Conservation (phyloP, 2,888 invertebrate genomes). For the Odontothrips loti region DNA sequence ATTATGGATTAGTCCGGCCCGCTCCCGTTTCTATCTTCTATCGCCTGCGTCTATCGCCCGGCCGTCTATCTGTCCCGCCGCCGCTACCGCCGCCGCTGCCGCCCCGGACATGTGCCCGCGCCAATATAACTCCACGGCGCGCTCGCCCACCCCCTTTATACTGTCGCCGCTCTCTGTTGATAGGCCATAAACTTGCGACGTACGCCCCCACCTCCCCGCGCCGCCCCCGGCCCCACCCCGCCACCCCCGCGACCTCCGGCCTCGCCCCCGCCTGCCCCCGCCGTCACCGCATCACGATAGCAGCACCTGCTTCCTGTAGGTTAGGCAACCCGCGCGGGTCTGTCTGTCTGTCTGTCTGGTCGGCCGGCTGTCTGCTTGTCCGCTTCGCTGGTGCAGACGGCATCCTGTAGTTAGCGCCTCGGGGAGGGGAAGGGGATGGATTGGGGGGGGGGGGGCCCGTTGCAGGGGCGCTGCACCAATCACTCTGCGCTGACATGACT, state of each 20-base stretch:
- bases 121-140: neutral
- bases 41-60: neutral
- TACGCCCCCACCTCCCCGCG: neutral
- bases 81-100: neutral
- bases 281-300: too few relatives aligned
- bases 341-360: too few relatives aligned
- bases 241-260: neutral
- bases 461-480: too few relatives aligned
- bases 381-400: too few relatives aligned
- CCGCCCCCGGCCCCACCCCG: neutral
- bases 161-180: neutral
- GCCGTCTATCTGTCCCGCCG: neutral
- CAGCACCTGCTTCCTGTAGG: conserved; percentile 7
- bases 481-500: too few relatives aligned
- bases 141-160: neutral
- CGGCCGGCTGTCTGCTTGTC: too few relatives aligned
- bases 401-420: too few relatives aligned
- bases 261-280: neutral
- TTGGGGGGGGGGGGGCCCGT: too few relatives aligned
- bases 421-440: too few relatives aligned
- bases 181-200: conserved; percentile 22
- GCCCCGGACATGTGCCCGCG: neutral
- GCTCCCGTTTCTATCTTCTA: too few relatives aligned
- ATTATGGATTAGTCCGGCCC: too few relatives aligned
- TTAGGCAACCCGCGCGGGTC: conserved; percentile 3